phyloP scores from a whole-genome alignment of 2,888 invertebrate genomes.

The Nematopogon swammerdamellus region DNA sequence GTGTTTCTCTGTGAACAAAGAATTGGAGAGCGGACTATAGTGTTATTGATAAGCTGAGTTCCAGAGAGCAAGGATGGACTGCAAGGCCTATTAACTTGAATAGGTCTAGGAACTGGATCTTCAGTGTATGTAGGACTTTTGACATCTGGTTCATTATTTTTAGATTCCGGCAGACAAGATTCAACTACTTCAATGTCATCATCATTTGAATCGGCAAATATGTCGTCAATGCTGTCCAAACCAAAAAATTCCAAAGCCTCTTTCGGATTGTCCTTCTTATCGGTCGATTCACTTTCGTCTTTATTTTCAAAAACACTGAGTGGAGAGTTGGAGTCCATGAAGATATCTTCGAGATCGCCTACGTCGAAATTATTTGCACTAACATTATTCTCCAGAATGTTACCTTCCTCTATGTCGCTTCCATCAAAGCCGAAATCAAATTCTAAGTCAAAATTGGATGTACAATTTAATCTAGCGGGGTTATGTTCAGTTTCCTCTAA shows the following conservation, averaged over 20 bases:
- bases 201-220: constrained; percentile 25
- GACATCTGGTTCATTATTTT: not conserved
- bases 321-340: not conserved
- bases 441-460: constrained; percentile 23
- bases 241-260: constrained; percentile 36
- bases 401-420: not conserved
- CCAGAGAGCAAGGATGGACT: constrained; percentile 1
- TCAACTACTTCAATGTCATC: constrained; percentile 26
- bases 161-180: not conserved
- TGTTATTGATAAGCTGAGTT: not conserved
- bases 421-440: constrained; percentile 20
- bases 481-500: not conserved
- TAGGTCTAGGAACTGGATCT: not conserved
- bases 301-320: not conserved
- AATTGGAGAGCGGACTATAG: not conserved
- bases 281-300: not conserved
- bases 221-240: constrained; percentile 44
- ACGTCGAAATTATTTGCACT: constrained; percentile 33
- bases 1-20: not conserved
- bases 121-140: not conserved
- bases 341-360: constrained; percentile 24
- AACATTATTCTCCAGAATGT: constrained; percentile 1
- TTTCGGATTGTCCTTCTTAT: constrained; percentile 14
- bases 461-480: constrained; percentile 3
- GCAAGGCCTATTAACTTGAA: not conserved